Percentiles rank a stretch among this genome's conserved stretches.
Evolutionary conservation across 2,888 invertebrate species (phyloP).

Genomic region (Oligia strigilis): DNA sequence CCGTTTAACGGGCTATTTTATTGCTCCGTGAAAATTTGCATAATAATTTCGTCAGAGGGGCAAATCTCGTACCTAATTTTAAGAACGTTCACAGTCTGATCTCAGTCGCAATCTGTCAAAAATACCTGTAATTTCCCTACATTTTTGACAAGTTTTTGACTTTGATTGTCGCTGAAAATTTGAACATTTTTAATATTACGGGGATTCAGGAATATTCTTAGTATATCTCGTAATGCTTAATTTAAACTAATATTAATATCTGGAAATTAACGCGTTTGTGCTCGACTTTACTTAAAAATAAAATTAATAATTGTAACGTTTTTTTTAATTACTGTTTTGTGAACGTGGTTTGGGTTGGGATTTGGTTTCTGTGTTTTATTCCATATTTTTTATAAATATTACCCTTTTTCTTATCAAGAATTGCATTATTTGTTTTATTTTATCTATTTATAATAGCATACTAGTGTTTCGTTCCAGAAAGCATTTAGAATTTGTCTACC

Average conservation of each 20-base stretch:
- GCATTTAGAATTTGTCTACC: background rate
- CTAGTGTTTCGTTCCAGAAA: constrained; percentile 42
- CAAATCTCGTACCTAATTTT: no score
- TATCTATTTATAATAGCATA: background rate
- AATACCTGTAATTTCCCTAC: no score
- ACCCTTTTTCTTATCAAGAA: constrained; percentile 32
- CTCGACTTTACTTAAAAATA: constrained; percentile 71
- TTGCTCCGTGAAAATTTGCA: background rate
- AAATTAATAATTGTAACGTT: constrained; percentile 71
- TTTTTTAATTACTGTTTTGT: constrained; percentile 76
- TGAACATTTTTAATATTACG: no score
- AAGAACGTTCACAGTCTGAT: no score
- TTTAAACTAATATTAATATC: background rate
- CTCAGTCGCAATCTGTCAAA: no score
- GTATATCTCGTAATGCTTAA: background rate
- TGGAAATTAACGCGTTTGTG: constrained; percentile 66
- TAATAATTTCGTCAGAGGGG: background rate
- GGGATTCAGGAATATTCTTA: background rate
- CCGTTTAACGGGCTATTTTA: background rate
- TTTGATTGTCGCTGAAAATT: no score
- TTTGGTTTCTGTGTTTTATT: constrained; percentile 82
- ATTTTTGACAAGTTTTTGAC: no score
- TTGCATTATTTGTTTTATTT: background rate
- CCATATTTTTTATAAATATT: constrained; percentile 52
- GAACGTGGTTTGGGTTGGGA: constrained; percentile 87